Base-by-base conservation (phyloP, 2,888 invertebrate genomes). In the Serrognathus titanus region DNA sequence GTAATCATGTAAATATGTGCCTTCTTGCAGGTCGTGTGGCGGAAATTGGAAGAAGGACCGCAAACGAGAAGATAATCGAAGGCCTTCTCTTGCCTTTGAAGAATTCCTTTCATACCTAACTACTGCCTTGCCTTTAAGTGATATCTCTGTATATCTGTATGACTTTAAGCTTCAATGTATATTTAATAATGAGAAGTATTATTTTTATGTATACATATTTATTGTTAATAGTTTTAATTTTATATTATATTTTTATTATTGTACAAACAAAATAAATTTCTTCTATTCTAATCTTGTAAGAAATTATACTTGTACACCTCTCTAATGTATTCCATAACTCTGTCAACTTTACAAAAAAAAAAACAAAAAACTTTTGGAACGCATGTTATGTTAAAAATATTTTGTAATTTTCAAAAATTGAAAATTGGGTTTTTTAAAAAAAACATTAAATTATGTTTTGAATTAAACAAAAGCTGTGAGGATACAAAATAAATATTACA, bases 11-110 rank as follows among this genome's bases (percentile, higher is more conserved):
- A 31, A 31, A 31, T 7, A 7, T 31, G 35, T 38, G 12, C 50
- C 57, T 47, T 62, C 60, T 64, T 76, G 16, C 71, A 86, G 86
- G 94, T 94, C 49, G 94, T 94, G 41, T 94, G 93, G 93, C 85
- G 93, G 61, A 94, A 94, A 77, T 78, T 94, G 53, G 94, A 94
- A 77, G 92, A 92, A 68, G 89, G 85, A 45, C 89, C 91, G n/a
- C 85, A 87, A 60, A 71, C 79, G 57, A 77, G 80, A 61, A 69
- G 75, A 70, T 75, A 63, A 71, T 43, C 36, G 6, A 13, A 6
- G 16, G 16, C 43, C 13, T 11, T 20, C 24, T 36, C 43, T 48
- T 43, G 48, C 48, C 48, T 48, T 43, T 35, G 10, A n/a, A 52
- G 13, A 20, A 47, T 47, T 20, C 47, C 37, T 47, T 53, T 24